These are phyloP conservation scores for Drosophila simulans DNA, from an alignment of 1,140 invertebrate genomes.

Conservation along the genomic window DNA sequence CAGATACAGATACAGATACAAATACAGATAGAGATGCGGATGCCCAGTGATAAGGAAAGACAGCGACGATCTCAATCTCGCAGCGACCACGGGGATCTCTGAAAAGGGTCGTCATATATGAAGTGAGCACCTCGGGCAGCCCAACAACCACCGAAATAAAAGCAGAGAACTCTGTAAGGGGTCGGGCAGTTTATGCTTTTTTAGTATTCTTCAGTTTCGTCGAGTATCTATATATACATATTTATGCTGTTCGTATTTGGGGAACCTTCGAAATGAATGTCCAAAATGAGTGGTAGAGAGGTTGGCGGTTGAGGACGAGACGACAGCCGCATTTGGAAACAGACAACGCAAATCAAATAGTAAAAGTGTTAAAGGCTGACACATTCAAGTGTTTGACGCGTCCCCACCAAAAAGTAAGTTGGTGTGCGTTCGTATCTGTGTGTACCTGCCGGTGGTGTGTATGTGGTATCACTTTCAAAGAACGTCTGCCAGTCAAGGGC, in stretches of 20 bases:
- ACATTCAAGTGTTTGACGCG: slow-evolving; percentile 58
- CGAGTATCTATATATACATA: slow-evolving; percentile 24
- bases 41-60: slow-evolving; percentile 56
- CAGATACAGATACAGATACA: slow-evolving; percentile 34
- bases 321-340: slow-evolving; percentile 43
- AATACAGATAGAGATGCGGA: slow-evolving; percentile 49
- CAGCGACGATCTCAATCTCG: slow-evolving; percentile 47
- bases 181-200: slow-evolving; percentile 38
- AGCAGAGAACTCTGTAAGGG: slow-evolving; percentile 12
- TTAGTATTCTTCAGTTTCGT: slow-evolving; percentile 51
- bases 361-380: slow-evolving; percentile 64
- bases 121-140: slow-evolving; percentile 19
- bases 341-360: slow-evolving; percentile 60
- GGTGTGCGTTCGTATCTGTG: slow-evolving; percentile 14
- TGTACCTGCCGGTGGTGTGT: slow-evolving; percentile 13
- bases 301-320: slow-evolving; percentile 5
- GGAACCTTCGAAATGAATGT: slow-evolving; percentile 39
- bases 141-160: slow-evolving; percentile 28
- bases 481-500: slow-evolving; percentile 50
- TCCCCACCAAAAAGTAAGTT: background rate
- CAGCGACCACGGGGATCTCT: slow-evolving; percentile 2
- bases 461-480: slow-evolving; percentile 57
- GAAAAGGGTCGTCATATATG: slow-evolving; percentile 44
- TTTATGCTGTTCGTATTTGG: slow-evolving; percentile 26
- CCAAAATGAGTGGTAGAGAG: slow-evolving; percentile 30